Evolutionary conservation across 2,888 invertebrate species (phyloP), one percentile per base, ranked within the genome.

Genomic region (Scrobipalpa costella): DNA sequence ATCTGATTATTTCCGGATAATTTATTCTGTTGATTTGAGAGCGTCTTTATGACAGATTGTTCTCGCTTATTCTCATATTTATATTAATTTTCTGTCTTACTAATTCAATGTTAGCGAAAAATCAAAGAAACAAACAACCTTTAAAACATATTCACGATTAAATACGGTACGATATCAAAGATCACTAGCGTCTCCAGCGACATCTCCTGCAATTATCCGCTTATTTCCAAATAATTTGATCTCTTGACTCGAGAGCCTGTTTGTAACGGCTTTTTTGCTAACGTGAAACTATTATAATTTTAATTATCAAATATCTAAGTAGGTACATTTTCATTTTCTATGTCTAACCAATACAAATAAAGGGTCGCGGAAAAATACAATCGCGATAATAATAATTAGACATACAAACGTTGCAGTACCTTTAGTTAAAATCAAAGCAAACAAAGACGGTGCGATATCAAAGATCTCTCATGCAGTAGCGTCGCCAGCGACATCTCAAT

Each of bases 191-290:
- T 65, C 74, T 63, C 67, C 66, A 49, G 62, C 34, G 68, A 71
- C 71, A 73, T 68, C 67, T 76, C 71, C 67, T 65, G 74, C 80
- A 83, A 85, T 87, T 84, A 85, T 79, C 77, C 71, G 66, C 72
- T 87, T 85, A 82, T 76, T 80, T 84, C 78, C 79, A 76, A 75
- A 68, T 84, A 80, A 86, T 85, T 85, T 81, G 74, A 69, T 68
- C 73, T 64, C 78, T 78, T 69, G 67, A 67, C 72, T 79, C 72
- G 70, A 83, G 78, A 62, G 73, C 72, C 69, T 64, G 66, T 75
- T 74, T 72, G 67, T 72, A 68, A 67, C 27, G 5, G 27, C 2
- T 27, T 27, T 27, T 27, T 27, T 5, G 27, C 2, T 27, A 3
- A 27, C 27, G 5, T 27, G 2, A 3, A 27, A 27, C 27, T 27